Evolutionary conservation across 1,140 invertebrate species (phyloP).

Genomic region (Leptinotarsa texana): DNA sequence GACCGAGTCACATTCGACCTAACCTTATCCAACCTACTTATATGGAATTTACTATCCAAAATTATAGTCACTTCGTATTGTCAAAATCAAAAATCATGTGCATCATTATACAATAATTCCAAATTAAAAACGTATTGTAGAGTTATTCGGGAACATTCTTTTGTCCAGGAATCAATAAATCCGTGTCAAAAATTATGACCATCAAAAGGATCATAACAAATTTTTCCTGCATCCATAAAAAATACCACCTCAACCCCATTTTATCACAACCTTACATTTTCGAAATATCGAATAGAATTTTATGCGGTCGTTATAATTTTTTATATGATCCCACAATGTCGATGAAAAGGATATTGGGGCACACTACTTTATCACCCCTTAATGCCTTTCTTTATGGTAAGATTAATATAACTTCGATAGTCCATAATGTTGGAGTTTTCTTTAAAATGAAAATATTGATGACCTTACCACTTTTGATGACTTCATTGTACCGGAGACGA

Average conservation of each 20-base stretch:
- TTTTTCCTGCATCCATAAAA: background rate
- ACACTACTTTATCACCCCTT: slow-evolving; percentile 10
- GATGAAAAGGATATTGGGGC: slow-evolving; percentile 10
- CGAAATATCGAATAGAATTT: slow-evolving; percentile 1
- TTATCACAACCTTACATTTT: background rate
- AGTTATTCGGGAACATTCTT: no score
- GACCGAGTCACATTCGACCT: no score
- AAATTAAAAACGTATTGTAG: no score
- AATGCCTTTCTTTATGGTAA: slow-evolving; percentile 22
- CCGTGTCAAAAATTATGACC: background rate
- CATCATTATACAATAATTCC: no score
- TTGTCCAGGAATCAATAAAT: background rate
- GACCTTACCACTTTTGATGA: slow-evolving; percentile 13
- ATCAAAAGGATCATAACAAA: background rate
- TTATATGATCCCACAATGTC: slow-evolving; percentile 10
- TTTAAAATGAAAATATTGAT: slow-evolving; percentile 24
- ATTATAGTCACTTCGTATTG: no score
- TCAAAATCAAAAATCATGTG: no score
- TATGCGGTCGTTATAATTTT: slow-evolving; percentile 9
- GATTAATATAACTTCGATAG: slow-evolving; percentile 17
- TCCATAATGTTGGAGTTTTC: slow-evolving; percentile 11
- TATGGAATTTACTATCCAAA: no score
- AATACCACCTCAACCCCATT: background rate
- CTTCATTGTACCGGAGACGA: background rate
- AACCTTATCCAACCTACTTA: no score